Conservation (phyloP, 2,113 vertebrate genomes). For the Oceanites oceanicus region DNA sequence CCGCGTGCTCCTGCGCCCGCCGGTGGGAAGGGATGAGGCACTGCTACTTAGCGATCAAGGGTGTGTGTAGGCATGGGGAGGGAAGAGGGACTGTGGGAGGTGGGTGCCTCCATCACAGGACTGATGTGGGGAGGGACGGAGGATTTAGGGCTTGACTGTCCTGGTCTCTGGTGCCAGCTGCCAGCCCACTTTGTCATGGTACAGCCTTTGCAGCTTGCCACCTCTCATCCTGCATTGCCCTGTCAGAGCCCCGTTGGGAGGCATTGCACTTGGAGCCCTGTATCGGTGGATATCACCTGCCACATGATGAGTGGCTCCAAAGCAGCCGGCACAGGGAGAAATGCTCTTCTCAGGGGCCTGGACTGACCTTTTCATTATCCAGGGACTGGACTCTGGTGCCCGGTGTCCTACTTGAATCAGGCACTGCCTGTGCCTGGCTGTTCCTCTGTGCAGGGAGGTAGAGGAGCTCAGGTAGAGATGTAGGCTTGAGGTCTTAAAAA, state of each 20-base stretch:
- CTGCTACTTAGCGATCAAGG: neutral
- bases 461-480: neutral
- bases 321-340: neutral
- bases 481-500: neutral
- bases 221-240: neutral
- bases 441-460: neutral
- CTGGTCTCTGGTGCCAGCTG: neutral
- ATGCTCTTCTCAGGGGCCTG: neutral
- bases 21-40: neutral
- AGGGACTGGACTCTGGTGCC: neutral
- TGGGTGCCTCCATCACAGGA: neutral
- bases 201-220: neutral
- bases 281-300: neutral
- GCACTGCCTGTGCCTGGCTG: neutral
- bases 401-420: neutral
- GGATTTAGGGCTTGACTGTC: neutral
- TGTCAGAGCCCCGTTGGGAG: neutral
- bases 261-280: neutral
- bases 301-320: neutral
- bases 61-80: neutral
- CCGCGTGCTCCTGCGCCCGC: fast-evolving
- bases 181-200: neutral
- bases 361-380: neutral
- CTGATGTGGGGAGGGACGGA: neutral
- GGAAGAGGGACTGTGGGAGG: neutral